Conservation (phyloP, 2,888 invertebrate genomes). For the Melieria picta region DNA sequence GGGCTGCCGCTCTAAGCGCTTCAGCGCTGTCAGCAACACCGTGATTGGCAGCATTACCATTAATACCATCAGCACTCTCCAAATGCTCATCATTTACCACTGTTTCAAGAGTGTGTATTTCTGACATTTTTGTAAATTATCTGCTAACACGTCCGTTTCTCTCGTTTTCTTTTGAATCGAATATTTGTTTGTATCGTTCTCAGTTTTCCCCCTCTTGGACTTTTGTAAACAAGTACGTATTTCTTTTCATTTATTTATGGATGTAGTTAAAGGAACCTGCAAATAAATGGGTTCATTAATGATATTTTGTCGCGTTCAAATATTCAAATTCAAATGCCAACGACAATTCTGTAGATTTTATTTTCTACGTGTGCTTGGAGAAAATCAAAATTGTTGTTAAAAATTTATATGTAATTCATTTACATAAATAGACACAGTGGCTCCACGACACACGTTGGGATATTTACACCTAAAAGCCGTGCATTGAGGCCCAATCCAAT, state of each 20-base stretch:
- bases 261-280: slow-evolving; percentile 28
- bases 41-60: slow-evolving; percentile 66
- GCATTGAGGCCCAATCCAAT: too few relatives aligned
- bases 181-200: slow-evolving; percentile 4
- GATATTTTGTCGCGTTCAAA: slow-evolving; percentile 10
- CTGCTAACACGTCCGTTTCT: not conserved
- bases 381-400: too few relatives aligned
- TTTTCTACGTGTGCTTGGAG: too few relatives aligned
- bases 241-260: not conserved
- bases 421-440: too few relatives aligned
- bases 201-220: slow-evolving; percentile 8
- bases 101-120: slow-evolving; percentile 15
- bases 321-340: slow-evolving; percentile 7
- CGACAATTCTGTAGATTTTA: too few relatives aligned
- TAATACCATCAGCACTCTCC: slow-evolving; percentile 88
- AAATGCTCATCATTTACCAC: slow-evolving; percentile 70
- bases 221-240: slow-evolving; percentile 11
- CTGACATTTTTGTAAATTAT: slow-evolving; percentile 39
- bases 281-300: slow-evolving; percentile 33
- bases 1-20: slow-evolving; percentile 18
- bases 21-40: slow-evolving; percentile 6
- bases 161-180: slow-evolving; percentile 8
- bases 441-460: too few relatives aligned
- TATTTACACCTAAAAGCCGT: too few relatives aligned
- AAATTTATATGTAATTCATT: too few relatives aligned